phyloP scores from a whole-genome alignment of 2,888 invertebrate genomes.

The Chloroclystis v-ata region DNA sequence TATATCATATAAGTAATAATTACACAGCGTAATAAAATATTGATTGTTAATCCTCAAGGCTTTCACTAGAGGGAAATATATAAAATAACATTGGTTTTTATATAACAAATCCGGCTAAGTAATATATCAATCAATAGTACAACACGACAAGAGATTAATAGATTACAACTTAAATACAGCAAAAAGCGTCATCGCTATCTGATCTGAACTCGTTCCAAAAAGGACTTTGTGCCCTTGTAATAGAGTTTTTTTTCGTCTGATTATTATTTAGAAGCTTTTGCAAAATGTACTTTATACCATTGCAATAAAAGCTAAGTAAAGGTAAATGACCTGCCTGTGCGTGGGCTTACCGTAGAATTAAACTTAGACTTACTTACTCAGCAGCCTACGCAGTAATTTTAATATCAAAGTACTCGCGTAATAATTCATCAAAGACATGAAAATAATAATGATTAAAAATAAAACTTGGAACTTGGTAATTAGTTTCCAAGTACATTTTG shows the following conservation, averaged over 20 bases:
- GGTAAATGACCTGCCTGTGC: slow-evolving; percentile 9
- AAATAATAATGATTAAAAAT: no score
- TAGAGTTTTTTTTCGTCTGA: slow-evolving; percentile 4
- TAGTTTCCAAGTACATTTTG: no score
- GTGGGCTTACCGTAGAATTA: slow-evolving; percentile 12
- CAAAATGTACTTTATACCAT: slow-evolving; percentile 5
- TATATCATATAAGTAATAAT: no score
- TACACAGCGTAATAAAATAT: no score
- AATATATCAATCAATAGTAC: background rate
- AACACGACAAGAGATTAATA: slow-evolving; percentile 8
- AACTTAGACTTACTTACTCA: slow-evolving; percentile 9
- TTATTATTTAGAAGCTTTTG: background rate
- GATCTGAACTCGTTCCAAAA: slow-evolving; percentile 4
- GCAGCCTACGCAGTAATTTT: slow-evolving; percentile 5
- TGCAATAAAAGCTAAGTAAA: slow-evolving; percentile 3
- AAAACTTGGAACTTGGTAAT: no score
- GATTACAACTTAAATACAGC: slow-evolving; percentile 14
- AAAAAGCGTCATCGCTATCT: slow-evolving; percentile 11
- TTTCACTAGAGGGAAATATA: no score
- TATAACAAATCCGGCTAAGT: background rate
- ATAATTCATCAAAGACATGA: no score
- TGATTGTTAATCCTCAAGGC: no score
- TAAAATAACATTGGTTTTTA: background rate
- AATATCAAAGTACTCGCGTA: slow-evolving; percentile 10
- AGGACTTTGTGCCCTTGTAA: background rate